Base-by-base conservation (phyloP, 2,888 invertebrate species). In the Agonopterix heracliana region DNA sequence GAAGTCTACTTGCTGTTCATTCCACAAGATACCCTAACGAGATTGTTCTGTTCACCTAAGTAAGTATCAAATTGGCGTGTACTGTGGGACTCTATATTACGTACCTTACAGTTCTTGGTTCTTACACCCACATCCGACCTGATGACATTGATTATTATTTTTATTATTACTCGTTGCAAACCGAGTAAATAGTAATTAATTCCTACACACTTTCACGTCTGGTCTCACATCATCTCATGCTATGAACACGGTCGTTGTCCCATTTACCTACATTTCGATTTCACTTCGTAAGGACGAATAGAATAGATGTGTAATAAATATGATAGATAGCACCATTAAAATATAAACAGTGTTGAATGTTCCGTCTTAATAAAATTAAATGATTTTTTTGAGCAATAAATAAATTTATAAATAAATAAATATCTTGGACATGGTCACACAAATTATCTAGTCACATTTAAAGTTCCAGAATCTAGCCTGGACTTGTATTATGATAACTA, bases 141-240 rank as follows among this genome's bases (percentile, higher is more conserved):
- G 70, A 60, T 81, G 78, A 78, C 81, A 77, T 81, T 79, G 69
- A 76, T 78, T 70, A 68, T 76, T 74, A 78, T 78, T 77, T 76
- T 78, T 71, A 66, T 72, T 74, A 64, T 74, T 71, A 60, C 71
- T 68, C 55, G 61, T 68, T 69, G 67, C 65, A 61, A 70, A 60
- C 64, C 62, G 63, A 56, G 71, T 71, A 81, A 77, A 73, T 65
- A 76, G 68, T 74, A 78, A 83, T 82, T 83, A 81, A 78, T 78
- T 71, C 74, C 75, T 77, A 77, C 71, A 78, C 78, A 81, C 85
- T 86, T 86, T 86, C 85, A 70, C 76, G 71, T 71, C 52, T 38
- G 7, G 34, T 45, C 45, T 51, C 49, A 38, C 50, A 46, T 47
- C 50, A 46, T 47, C 63, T 62, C 59, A 54, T 47, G 57, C 54